A percentile compares a stretch with the other conserved stretches of the same genome.
Conservation (phyloP, 2,888 invertebrate species). For the Pteria penguin region DNA sequence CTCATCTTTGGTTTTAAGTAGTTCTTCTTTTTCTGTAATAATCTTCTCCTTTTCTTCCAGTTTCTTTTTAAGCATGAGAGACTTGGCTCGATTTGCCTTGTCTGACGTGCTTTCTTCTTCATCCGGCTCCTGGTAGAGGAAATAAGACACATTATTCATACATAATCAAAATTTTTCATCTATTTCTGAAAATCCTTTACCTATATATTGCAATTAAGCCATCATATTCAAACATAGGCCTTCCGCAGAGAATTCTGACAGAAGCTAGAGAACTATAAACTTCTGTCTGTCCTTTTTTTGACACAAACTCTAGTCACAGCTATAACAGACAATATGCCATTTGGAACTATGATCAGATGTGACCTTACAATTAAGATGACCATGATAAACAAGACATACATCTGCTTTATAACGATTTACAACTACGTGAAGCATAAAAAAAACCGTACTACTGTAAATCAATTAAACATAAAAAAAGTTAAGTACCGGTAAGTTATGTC, state of each 20-base stretch:
- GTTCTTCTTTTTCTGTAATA: slow-evolving; percentile 66
- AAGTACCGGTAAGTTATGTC: too few relatives aligned
- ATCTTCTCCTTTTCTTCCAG: slow-evolving; percentile 76
- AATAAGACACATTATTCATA: not conserved
- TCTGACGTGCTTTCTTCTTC: slow-evolving; percentile 57
- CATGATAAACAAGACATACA: too few relatives aligned
- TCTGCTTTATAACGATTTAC: too few relatives aligned
- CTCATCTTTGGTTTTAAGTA: slow-evolving; percentile 58
- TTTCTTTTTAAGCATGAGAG: slow-evolving; percentile 76
- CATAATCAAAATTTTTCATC: not conserved
- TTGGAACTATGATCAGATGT: too few relatives aligned
- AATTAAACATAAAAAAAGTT: too few relatives aligned
- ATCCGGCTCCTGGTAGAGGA: slow-evolving; percentile 27
- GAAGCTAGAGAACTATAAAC: too few relatives aligned
- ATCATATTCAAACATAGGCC: not conserved
- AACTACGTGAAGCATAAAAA: too few relatives aligned
- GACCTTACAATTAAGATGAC: too few relatives aligned
- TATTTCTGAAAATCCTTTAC: not conserved
- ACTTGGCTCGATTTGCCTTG: slow-evolving; percentile 70
- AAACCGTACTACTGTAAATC: too few relatives aligned
- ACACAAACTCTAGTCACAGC: too few relatives aligned
- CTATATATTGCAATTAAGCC: not conserved
- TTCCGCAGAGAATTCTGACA: not conserved
- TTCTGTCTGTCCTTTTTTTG: too few relatives aligned
- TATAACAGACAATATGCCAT: too few relatives aligned